phyloP scores from a whole-genome alignment of 2,113 vertebrate species.

The Spermophilus dauricus region DNA sequence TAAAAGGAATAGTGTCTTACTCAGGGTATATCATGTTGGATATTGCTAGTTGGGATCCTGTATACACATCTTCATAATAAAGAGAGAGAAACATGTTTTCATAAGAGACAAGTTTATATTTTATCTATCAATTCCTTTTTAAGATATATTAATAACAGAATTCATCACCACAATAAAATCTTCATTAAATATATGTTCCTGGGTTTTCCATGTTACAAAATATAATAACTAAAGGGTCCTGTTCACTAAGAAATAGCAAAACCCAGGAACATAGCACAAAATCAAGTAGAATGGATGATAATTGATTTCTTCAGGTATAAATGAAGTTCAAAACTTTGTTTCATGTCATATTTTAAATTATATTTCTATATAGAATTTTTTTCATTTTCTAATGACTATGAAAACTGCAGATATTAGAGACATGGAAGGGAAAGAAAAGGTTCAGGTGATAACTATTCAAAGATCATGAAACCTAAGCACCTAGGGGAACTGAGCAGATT shows the following conservation, averaged over 20 bases:
- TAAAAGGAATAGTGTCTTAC: neutral
- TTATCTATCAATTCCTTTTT: slow-evolving; percentile 36
- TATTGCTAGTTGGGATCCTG: neutral
- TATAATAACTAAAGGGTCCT: neutral
- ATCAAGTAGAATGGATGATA: slow-evolving; percentile 18
- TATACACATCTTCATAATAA: slow-evolving; percentile 20
- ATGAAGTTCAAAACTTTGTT: neutral
- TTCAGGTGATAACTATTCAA: neutral
- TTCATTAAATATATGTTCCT: slow-evolving; percentile 59
- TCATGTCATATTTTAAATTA: neutral
- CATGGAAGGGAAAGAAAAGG: neutral
- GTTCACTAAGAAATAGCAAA: slow-evolving; percentile 16
- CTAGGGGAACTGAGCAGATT: neutral
- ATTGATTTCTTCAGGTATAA: neutral
- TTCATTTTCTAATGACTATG: slow-evolving; percentile 11
- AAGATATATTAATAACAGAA: slow-evolving; percentile 46
- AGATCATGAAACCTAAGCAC: neutral
- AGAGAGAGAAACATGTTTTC: slow-evolving; percentile 29
- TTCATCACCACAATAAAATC: slow-evolving; percentile 33
- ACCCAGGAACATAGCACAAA: neutral
- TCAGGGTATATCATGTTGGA: neutral
- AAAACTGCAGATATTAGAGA: neutral
- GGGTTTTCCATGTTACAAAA: slow-evolving; percentile 40
- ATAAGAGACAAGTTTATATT: slow-evolving; percentile 22
- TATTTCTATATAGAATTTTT: neutral